These are phyloP conservation scores for Rafetus swinhoei DNA, from an alignment of 2,113 vertebrate species.

Conservation along the genomic window DNA sequence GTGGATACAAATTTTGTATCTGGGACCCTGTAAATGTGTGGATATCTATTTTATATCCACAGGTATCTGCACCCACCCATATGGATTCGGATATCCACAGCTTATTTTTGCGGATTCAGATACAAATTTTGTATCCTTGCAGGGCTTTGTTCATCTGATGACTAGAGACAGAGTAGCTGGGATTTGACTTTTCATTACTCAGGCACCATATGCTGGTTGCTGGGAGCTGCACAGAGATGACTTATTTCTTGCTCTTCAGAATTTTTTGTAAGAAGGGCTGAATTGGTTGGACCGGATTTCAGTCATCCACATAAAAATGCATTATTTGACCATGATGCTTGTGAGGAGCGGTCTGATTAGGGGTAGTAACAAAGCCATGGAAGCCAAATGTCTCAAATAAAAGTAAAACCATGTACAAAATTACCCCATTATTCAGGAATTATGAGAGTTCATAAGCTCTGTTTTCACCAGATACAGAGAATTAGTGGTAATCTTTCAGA, in stretches of 20 bases:
- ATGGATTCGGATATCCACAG: too few species aligned
- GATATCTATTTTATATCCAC: too few species aligned
- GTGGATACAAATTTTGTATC: too few species aligned
- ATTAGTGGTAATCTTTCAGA: too few species aligned
- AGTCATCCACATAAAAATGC: neutral
- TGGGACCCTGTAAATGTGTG: too few species aligned
- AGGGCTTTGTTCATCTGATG: too few species aligned
- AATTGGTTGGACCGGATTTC: neutral
- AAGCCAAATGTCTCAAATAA: neutral
- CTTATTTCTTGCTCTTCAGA: neutral
- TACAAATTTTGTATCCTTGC: too few species aligned
- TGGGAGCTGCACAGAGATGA: neutral
- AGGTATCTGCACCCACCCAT: too few species aligned
- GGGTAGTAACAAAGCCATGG: neutral
- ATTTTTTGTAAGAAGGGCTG: neutral
- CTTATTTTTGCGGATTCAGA: too few species aligned
- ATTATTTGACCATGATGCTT: neutral
- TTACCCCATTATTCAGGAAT: neutral
- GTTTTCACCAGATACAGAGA: neutral
- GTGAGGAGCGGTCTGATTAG: neutral
- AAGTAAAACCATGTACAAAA: neutral
- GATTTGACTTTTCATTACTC: rapidly evolving
- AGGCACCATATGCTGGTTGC: neutral
- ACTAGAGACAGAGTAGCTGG: neutral
- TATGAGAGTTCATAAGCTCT: neutral